A percentile compares a stretch with the other conserved stretches of the same genome.
phyloP scores from a whole-genome alignment of 2,888 invertebrate species.

The Dasysyrphus albostriatus region DNA sequence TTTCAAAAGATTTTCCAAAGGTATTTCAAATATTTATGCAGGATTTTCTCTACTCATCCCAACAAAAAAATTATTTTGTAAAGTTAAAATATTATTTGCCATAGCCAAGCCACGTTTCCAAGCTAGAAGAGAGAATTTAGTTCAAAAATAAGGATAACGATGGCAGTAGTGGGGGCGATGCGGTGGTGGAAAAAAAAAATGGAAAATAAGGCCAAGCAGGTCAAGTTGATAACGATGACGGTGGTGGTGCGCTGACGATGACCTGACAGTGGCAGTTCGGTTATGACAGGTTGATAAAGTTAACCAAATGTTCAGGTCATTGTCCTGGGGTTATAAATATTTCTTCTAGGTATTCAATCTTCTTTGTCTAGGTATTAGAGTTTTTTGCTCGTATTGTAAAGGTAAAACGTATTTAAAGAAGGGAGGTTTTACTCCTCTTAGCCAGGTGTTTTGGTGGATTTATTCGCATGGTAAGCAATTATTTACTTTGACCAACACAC shows the following conservation, averaged over 20 bases:
- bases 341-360: slow-evolving; percentile 53
- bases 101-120: not conserved
- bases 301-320: slow-evolving; percentile 60
- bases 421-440: slow-evolving; percentile 5
- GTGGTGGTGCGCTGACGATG: not conserved
- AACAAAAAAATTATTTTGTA: slow-evolving; percentile 4
- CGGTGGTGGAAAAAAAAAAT: slow-evolving; percentile 35
- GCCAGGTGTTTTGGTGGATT: slow-evolving; percentile 68
- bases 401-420: slow-evolving; percentile 3
- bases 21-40: slow-evolving; percentile 57
- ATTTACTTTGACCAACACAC: slow-evolving; percentile 64
- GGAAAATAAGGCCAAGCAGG: slow-evolving; percentile 57
- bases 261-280: not conserved
- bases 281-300: slow-evolving; percentile 59
- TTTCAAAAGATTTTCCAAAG: slow-evolving; percentile 42
- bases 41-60: slow-evolving; percentile 7
- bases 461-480: slow-evolving; percentile 70
- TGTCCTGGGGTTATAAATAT: slow-evolving; percentile 53
- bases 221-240: slow-evolving; percentile 10
- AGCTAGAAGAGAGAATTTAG: not conserved
- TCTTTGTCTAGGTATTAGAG: slow-evolving; percentile 55
- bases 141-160: slow-evolving; percentile 42
- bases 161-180: not conserved
- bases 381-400: not conserved
- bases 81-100: slow-evolving; percentile 19